Percentiles rank a stretch among this genome's conserved stretches.
phyloP scores from a whole-genome alignment of 2,797 vertebrate species.

The Pantherophis vulpinus region DNA sequence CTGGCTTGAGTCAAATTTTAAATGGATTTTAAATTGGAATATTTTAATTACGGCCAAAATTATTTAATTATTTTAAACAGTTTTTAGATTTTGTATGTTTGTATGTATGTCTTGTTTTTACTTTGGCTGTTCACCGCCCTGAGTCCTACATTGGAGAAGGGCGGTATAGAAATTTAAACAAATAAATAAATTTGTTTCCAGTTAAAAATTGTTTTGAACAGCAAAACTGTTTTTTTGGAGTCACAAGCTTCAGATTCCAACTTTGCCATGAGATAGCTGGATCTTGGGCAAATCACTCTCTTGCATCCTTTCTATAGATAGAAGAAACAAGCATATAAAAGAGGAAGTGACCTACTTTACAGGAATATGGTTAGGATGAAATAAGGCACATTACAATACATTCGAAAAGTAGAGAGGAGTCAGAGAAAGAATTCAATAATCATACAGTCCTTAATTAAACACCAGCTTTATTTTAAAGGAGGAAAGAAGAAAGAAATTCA shows the following conservation, averaged over 20 bases:
- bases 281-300: background rate
- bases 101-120: too few species aligned
- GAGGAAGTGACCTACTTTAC: background rate
- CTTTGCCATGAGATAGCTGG: background rate
- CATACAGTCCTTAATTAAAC: background rate
- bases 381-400: background rate
- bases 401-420: background rate
- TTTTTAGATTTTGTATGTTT: too few species aligned
- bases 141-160: too few species aligned
- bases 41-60: too few species aligned
- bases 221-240: background rate
- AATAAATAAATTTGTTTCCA: too few species aligned
- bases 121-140: too few species aligned
- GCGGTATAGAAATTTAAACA: too few species aligned
- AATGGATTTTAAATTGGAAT: too few species aligned
- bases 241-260: background rate
- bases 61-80: too few species aligned
- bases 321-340: background rate
- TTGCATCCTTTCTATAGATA: background rate
- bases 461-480: background rate
- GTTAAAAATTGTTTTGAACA: background rate
- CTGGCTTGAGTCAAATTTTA: too few species aligned
- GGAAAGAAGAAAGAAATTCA: background rate
- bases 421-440: background rate
- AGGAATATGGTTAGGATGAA: background rate